These are phyloP conservation scores for Tridacna crocea DNA, from an alignment of 2,888 invertebrate species.

Conservation along the genomic window DNA sequence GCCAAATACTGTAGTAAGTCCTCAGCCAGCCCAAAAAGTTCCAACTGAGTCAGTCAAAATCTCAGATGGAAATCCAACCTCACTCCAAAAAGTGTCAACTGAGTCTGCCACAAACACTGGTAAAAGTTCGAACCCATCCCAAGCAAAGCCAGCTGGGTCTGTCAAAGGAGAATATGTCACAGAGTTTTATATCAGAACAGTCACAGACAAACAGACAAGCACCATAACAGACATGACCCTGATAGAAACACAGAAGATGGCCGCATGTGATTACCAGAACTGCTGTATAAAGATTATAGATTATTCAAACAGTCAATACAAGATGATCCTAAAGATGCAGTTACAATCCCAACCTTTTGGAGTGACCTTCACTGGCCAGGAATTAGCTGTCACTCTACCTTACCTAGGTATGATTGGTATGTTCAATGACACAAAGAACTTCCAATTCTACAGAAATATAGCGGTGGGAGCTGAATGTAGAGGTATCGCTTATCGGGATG, in stretches of 20 bases:
- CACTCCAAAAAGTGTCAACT: too few relatives aligned
- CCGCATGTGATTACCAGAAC: constrained; percentile 4
- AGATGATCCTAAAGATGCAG: neutral
- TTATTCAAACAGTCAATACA: neutral
- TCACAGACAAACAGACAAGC: neutral
- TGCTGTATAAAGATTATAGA: constrained; percentile 16
- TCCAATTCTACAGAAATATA: neutral
- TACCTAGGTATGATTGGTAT: neutral
- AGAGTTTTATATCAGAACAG: constrained; percentile 3
- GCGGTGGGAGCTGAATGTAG: constrained; percentile 5
- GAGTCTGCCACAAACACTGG: too few relatives aligned
- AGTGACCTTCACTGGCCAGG: constrained; percentile 8
- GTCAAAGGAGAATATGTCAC: neutral
- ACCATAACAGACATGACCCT: constrained; percentile 6
- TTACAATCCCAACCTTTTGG: constrained; percentile 8
- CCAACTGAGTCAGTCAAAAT: too few relatives aligned
- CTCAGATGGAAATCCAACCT: too few relatives aligned
- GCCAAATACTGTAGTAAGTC: too few relatives aligned
- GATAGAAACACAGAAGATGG: constrained; percentile 5
- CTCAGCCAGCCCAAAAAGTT: too few relatives aligned
- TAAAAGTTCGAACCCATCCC: too few relatives aligned
- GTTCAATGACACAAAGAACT: constrained; percentile 2
- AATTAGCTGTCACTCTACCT: constrained; percentile 3
- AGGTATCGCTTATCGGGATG: constrained; percentile 13
- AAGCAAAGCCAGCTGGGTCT: neutral